Conservation (phyloP, 2,113 vertebrate species). For the Bagarius yarrelli region DNA sequence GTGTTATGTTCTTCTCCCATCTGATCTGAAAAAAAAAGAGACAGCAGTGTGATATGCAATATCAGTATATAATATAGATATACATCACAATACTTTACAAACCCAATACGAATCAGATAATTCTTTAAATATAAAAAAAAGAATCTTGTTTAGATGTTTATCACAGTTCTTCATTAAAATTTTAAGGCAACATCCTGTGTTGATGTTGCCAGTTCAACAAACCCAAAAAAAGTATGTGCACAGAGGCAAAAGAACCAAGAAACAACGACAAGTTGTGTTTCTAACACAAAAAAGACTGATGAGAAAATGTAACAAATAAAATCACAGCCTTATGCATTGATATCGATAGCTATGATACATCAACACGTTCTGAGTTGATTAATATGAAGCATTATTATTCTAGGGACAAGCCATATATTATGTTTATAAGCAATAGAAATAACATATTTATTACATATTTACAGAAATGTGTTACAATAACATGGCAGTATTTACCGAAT, state of each 20-base stretch:
- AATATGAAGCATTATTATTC: neutral
- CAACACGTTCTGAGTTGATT: neutral
- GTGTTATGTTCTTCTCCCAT: conserved; percentile 83
- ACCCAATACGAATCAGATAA: neutral
- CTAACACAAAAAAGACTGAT: neutral
- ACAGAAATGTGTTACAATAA: neutral
- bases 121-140: neutral
- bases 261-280: neutral
- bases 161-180: neutral
- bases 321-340: neutral
- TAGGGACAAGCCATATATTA: neutral
- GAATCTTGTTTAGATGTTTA: neutral
- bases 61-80: neutral
- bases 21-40: conserved; percentile 69
- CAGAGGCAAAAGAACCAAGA: neutral
- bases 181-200: neutral
- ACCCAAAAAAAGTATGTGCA: neutral
- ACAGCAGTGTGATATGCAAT: neutral
- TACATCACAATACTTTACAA: neutral
- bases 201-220: neutral
- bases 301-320: neutral
- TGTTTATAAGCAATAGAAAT: neutral
- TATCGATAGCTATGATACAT: no score
- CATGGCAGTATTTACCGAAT: no score
- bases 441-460: neutral